These are phyloP conservation scores for Muscicapa adusta DNA, from an alignment of 2,113 vertebrate species.

Conservation along the genomic window DNA sequence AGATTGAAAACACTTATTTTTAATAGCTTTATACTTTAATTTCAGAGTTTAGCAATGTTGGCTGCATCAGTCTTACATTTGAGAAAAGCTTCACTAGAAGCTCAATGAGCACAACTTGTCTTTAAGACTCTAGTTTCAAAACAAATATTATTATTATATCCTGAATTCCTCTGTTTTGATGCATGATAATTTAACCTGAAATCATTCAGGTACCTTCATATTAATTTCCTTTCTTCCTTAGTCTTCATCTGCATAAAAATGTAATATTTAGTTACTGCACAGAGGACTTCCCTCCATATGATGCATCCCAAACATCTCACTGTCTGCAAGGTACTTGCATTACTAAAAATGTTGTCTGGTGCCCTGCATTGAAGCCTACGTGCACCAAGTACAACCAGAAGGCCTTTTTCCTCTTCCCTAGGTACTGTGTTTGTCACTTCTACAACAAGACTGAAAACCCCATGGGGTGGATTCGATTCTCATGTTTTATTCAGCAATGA, in stretches of 20 bases:
- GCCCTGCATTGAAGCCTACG: fast-evolving
- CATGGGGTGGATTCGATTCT: not conserved
- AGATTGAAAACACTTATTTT: not conserved
- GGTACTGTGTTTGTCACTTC: not conserved
- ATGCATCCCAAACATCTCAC: not conserved
- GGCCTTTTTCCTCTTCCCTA: not conserved
- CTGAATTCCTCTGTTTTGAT: not conserved
- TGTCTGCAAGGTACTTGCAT: not conserved
- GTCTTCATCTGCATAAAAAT: not conserved
- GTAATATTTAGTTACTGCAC: not conserved
- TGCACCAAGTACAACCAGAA: not conserved
- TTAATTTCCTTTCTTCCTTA: not conserved
- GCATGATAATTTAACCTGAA: not conserved
- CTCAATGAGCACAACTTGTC: not conserved
- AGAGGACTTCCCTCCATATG: not conserved
- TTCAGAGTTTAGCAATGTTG: not conserved
- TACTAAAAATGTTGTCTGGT: not conserved
- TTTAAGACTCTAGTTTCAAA: not conserved
- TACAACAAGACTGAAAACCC: not conserved
- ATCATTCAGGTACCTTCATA: not conserved
- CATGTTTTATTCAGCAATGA: not conserved
- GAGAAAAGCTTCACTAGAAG: not conserved
- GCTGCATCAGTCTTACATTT: not conserved
- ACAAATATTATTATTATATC: not conserved
- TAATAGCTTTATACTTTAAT: not conserved